Conservation (phyloP, 2,888 invertebrate genomes). For the Limnephilus auricula region DNA sequence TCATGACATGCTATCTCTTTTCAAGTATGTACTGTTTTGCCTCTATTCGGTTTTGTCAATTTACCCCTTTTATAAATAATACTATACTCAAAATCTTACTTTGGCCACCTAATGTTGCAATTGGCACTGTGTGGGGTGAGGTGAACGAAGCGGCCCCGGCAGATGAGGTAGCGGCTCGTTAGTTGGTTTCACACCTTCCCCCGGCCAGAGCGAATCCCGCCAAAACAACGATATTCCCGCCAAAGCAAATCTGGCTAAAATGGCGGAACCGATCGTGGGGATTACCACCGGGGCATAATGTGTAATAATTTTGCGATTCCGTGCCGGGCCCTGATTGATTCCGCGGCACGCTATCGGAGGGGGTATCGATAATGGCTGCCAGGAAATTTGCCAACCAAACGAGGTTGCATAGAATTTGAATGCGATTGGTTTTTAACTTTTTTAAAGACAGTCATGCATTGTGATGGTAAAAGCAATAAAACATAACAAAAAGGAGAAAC, state of each 20-base stretch:
- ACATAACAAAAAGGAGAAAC: background rate
- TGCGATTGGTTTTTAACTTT: background rate
- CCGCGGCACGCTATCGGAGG: conserved; percentile 18
- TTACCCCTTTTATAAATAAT: too few species aligned
- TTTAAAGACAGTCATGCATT: background rate
- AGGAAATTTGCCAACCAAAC: background rate
- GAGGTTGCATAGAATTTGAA: background rate
- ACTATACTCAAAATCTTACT: background rate
- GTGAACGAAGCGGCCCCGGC: conserved; percentile 19
- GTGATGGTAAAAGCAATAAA: background rate
- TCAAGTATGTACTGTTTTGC: too few species aligned
- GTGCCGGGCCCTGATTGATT: conserved; percentile 4
- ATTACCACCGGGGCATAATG: conserved; percentile 21
- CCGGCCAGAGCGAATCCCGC: conserved; percentile 38
- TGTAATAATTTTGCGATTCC: background rate
- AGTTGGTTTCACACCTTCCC: conserved; percentile 46
- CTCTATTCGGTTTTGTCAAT: too few species aligned
- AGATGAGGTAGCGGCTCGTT: conserved; percentile 46
- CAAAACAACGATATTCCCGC: conserved; percentile 35
- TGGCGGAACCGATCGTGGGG: conserved; percentile 62
- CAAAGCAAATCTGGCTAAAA: conserved; percentile 62
- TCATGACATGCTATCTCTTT: too few species aligned
- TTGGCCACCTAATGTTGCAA: background rate
- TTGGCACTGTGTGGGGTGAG: background rate
- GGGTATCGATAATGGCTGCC: background rate